These are phyloP conservation scores for Endotricha flammealis DNA, from an alignment of 2,888 invertebrate genomes.

Conservation along the genomic window DNA sequence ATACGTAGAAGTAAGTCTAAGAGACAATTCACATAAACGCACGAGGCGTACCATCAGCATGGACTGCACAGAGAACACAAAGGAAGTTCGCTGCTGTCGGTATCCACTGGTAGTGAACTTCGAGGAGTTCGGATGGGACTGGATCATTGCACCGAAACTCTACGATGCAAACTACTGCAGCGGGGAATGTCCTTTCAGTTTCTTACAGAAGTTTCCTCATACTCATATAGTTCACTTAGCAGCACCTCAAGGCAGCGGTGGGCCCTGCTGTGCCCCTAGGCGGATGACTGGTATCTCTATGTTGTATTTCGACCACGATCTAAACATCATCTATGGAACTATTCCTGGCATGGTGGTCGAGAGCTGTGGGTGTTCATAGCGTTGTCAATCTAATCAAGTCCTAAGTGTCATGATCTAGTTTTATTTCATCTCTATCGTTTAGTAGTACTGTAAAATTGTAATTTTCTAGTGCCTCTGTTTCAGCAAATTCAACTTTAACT, in stretches of 20 bases:
- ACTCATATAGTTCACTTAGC: conserved; percentile 92
- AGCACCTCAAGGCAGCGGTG: conserved; percentile 85
- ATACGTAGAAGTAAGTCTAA: conserved; percentile 72
- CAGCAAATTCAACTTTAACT: too few species aligned
- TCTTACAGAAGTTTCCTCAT: conserved; percentile 91
- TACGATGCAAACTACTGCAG: conserved; percentile 98
- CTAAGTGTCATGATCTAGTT: conserved; percentile 25
- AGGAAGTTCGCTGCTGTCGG: conserved; percentile 93
- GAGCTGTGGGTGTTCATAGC: conserved; percentile 92
- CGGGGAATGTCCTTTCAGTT: conserved; percentile 94
- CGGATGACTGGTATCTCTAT: conserved; percentile 92
- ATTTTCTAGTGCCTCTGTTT: too few species aligned
- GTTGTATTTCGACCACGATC: conserved; percentile 93
- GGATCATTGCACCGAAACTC: conserved; percentile 96
- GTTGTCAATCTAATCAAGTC: conserved; percentile 29
- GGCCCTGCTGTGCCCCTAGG: conserved; percentile 95
- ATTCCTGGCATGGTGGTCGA: conserved; percentile 97
- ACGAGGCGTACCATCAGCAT: conserved; percentile 88
- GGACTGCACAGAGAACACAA: conserved; percentile 89
- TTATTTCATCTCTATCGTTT: neutral
- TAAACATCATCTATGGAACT: conserved; percentile 91
- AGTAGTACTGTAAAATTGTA: too few species aligned
- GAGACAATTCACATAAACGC: conserved; percentile 77
- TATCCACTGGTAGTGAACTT: conserved; percentile 96
- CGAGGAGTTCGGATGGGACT: conserved; percentile 97